These are phyloP conservation scores for Taphrorychus bicolor DNA, from an alignment of 2,888 invertebrate genomes.

Conservation along the genomic window DNA sequence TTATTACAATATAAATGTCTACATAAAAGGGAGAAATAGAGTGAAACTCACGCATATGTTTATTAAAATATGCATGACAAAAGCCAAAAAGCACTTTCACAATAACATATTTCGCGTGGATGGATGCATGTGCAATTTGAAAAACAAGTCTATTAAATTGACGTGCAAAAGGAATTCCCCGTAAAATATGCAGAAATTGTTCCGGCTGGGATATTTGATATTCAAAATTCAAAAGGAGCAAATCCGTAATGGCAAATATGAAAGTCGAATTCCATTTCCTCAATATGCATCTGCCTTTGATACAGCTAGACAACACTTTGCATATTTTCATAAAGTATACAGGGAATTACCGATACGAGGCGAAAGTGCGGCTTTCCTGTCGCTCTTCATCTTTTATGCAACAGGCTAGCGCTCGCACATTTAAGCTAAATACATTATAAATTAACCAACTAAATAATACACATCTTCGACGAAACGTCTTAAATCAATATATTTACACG, in stretches of 20 bases:
- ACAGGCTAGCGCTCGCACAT: neutral
- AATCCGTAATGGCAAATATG: neutral
- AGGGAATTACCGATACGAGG: neutral
- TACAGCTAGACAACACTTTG: constrained; percentile 1
- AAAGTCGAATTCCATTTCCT: constrained; percentile 4
- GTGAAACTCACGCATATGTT: too few species aligned
- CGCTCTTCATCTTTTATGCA: neutral
- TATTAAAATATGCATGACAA: too few species aligned
- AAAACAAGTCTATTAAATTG: neutral
- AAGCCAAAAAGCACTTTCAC: too few species aligned
- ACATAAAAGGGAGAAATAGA: too few species aligned
- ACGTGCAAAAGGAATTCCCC: neutral
- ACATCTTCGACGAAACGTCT: neutral
- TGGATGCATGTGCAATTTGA: too few species aligned
- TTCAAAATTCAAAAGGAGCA: constrained; percentile 1
- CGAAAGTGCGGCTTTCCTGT: neutral
- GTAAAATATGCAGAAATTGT: neutral
- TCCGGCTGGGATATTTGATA: neutral
- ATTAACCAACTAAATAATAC: neutral
- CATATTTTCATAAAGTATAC: constrained; percentile 4
- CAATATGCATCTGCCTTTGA: constrained; percentile 1
- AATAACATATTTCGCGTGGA: too few species aligned
- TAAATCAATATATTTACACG: neutral
- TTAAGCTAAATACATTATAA: constrained; percentile 2
- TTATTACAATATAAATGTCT: too few species aligned